Conservation (phyloP, 2,888 invertebrate species). For the Pelosia muscerda region DNA sequence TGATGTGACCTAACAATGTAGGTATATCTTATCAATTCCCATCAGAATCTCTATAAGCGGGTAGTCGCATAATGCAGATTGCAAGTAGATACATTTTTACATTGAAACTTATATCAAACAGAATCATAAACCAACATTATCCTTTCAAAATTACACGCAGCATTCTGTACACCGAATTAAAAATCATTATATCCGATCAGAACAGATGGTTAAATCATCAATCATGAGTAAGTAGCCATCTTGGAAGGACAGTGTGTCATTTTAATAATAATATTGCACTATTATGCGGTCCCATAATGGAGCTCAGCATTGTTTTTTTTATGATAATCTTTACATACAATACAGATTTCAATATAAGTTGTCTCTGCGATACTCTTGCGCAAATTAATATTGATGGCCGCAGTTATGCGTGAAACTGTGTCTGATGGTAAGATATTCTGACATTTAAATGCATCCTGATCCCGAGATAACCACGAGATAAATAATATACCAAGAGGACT, state of each 20-base stretch:
- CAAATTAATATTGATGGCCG: slow-evolving; percentile 40
- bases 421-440: slow-evolving; percentile 14
- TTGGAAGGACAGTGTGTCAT: slow-evolving; percentile 52
- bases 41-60: background rate
- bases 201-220: slow-evolving; percentile 57
- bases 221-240: slow-evolving; percentile 52
- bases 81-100: background rate
- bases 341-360: slow-evolving; percentile 42
- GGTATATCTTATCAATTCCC: background rate
- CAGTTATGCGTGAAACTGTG: slow-evolving; percentile 28
- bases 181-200: slow-evolving; percentile 44
- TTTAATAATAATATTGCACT: slow-evolving; percentile 55
- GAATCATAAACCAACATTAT: slow-evolving; percentile 31
- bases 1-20: background rate
- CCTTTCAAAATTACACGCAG: slow-evolving; percentile 25
- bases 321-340: slow-evolving; percentile 48
- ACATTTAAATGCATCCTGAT: slow-evolving; percentile 13
- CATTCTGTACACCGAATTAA: slow-evolving; percentile 42
- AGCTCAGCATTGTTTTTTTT: slow-evolving; percentile 52
- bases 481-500: background rate
- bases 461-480: slow-evolving; percentile 4
- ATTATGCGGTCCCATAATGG: slow-evolving; percentile 46
- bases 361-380: slow-evolving; percentile 23
- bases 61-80: background rate
- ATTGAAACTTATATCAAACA: background rate